A percentile compares a stretch with the other conserved stretches of the same genome.
Conservation (phyloP, 2,113 vertebrate species). For the Phaethon lepturus region DNA sequence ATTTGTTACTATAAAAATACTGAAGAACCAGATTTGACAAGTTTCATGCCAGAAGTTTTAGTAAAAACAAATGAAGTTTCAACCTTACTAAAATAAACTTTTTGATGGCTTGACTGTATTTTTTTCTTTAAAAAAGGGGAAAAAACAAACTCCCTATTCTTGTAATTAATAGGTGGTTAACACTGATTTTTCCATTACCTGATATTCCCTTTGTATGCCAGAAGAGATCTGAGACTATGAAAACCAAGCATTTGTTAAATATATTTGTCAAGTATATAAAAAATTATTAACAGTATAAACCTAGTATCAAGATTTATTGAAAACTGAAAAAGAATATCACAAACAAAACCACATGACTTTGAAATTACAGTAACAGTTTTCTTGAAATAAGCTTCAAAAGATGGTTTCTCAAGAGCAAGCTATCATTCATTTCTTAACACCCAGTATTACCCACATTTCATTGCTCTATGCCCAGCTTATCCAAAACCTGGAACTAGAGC, state of each 20-base stretch:
- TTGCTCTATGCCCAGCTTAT: not conserved
- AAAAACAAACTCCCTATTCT: not conserved
- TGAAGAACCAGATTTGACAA: not conserved
- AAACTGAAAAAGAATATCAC: not conserved
- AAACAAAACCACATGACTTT: not conserved
- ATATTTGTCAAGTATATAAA: not conserved
- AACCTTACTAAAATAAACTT: not conserved
- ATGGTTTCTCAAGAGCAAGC: not conserved
- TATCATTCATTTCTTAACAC: not conserved
- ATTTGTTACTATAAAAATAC: not conserved
- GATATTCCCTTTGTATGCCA: not conserved
- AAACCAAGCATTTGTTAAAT: not conserved
- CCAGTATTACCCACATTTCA: not conserved
- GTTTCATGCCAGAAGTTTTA: not conserved
- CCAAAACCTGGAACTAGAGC: not conserved
- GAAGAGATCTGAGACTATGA: not conserved
- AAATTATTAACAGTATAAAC: not conserved
- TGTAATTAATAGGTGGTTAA: not conserved
- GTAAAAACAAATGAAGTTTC: not conserved
- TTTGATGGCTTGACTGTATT: not conserved
- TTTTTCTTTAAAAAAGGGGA: not conserved
- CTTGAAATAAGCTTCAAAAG: not conserved
- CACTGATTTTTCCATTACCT: not conserved
- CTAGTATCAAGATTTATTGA: not conserved
- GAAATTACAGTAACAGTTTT: not conserved